Evolutionary conservation across 2,797 vertebrate species (phyloP).

Genomic region (Coregonus suidteri): DNA sequence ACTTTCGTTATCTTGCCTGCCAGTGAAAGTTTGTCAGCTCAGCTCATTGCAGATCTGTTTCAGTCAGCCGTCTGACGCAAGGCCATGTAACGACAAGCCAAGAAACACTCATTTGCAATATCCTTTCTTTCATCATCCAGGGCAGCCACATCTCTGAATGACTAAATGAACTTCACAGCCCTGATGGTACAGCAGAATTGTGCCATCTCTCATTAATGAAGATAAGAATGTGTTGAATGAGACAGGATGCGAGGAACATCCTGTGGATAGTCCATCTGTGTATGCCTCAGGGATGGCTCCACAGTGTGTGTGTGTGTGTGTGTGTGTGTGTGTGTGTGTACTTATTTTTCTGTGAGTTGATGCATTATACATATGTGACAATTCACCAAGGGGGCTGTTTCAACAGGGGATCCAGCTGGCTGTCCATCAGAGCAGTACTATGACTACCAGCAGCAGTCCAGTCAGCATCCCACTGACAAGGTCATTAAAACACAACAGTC

Average conservation of each 20-base stretch:
- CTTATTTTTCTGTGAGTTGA: not conserved
- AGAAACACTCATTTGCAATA: conserved; percentile 40
- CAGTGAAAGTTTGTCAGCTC: not conserved
- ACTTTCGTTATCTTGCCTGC: not conserved
- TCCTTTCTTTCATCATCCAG: conserved; percentile 31
- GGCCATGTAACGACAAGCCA: conserved; percentile 22
- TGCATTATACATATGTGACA: conserved; percentile 7
- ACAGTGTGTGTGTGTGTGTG: not conserved
- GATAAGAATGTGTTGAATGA: conserved; percentile 57
- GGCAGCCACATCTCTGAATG: conserved; percentile 39
- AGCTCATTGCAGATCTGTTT: conserved; percentile 39
- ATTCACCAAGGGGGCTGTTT: conserved; percentile 33
- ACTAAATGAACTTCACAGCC: conserved; percentile 53
- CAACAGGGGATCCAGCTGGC: conserved; percentile 36
- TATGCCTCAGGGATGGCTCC: conserved; percentile 10
- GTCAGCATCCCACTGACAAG: conserved; percentile 49
- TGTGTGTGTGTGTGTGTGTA: not conserved
- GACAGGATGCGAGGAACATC: conserved; percentile 58
- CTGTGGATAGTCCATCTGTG: conserved; percentile 55
- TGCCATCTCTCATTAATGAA: conserved; percentile 52
- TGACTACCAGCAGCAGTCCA: not conserved
- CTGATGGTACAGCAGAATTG: conserved; percentile 53
- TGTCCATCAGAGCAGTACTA: conserved; percentile 36
- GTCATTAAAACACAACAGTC: conserved; percentile 35
- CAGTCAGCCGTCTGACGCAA: conserved; percentile 26